Conservation (phyloP, 2,888 invertebrate species). For the Yponomeuta evonymella region DNA sequence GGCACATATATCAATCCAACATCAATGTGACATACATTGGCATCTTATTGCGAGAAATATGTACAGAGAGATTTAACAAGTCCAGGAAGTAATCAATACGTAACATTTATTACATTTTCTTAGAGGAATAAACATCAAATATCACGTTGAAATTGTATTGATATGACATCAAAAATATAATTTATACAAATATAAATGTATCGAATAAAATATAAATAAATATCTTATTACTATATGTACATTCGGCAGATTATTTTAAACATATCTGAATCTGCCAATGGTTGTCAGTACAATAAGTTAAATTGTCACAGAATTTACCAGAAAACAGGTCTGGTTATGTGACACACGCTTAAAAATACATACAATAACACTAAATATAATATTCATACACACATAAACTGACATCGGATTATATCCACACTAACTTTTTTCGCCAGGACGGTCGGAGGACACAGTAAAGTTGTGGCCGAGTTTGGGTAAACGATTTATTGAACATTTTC, state of each 20-base stretch:
- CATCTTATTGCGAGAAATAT: slow-evolving; percentile 10
- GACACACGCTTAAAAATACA: not conserved
- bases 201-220: not conserved
- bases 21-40: slow-evolving; percentile 28
- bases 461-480: no score
- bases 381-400: not conserved
- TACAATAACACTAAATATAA: not conserved
- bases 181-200: not conserved
- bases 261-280: not conserved
- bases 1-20: slow-evolving; percentile 24
- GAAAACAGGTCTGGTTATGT: not conserved
- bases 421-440: no score
- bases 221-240: not conserved
- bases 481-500: no score
- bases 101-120: not conserved
- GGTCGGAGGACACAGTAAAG: no score
- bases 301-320: not conserved
- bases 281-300: not conserved
- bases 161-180: not conserved
- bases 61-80: not conserved
- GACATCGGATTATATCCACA: not conserved
- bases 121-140: not conserved
- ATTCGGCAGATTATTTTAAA: not conserved
- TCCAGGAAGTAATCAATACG: not conserved
- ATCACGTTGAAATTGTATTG: slow-evolving; percentile 1